phyloP scores from a whole-genome alignment of 2,113 vertebrate species.

The Amazona guildingii region DNA sequence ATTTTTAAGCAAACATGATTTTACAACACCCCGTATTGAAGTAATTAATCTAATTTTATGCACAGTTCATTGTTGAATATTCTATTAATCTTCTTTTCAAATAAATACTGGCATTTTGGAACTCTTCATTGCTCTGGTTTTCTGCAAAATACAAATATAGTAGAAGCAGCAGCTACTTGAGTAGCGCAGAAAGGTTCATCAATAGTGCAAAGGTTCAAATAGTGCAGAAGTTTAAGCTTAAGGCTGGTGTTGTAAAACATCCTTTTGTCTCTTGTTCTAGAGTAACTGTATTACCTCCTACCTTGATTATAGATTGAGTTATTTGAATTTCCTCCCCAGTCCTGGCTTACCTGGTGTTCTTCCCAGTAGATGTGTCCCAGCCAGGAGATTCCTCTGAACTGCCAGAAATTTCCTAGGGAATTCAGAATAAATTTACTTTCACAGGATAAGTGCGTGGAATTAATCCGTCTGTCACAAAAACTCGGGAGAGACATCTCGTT shows the following conservation, averaged over 20 bases:
- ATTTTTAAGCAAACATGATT: not conserved
- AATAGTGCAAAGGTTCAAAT: not conserved
- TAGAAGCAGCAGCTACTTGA: not conserved
- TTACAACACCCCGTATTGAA: not conserved
- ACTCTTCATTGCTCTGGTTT: not conserved
- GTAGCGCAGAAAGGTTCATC: not conserved
- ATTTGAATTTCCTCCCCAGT: not conserved
- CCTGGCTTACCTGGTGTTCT: constrained; percentile 45
- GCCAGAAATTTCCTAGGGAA: not conserved
- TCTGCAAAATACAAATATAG: not conserved
- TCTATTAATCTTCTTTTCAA: not conserved
- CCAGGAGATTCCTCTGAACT: constrained; percentile 42
- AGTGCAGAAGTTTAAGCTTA: not conserved
- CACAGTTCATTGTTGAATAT: not conserved
- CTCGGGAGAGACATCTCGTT: constrained; percentile 60
- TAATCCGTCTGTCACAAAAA: constrained; percentile 32
- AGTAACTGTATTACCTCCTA: not conserved
- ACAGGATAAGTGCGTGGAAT: not conserved
- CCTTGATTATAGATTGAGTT: not conserved
- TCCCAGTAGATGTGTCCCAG: not conserved
- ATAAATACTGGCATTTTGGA: not conserved
- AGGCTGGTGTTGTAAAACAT: not conserved
- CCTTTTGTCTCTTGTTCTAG: not conserved
- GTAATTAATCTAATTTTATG: not conserved
- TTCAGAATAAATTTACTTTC: constrained; percentile 37